Evolutionary conservation across 2,888 invertebrate genomes (phyloP), one percentile per base, ranked within the genome.

Genomic region (Eulithis testata): DNA sequence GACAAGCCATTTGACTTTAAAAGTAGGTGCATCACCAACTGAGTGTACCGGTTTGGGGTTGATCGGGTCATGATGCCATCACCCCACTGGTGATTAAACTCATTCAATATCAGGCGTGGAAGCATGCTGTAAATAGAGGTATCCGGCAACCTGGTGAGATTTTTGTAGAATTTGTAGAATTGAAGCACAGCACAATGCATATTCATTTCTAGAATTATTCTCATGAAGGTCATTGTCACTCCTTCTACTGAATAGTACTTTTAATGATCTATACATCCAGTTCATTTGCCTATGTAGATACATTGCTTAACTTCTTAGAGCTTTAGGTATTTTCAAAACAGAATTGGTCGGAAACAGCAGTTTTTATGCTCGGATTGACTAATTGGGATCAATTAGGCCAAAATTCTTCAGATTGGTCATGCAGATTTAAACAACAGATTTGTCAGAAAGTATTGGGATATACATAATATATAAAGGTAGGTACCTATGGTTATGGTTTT

Each of bases 341-440:
- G 14, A 21, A 14, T 37, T 1, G 21, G 54, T 61, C 54, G 52
- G 47, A 49, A 47, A 12, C 12, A 27, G 8, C 21, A 62, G 51
- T 12, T 14, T 49, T 54, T 60, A 55, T 59, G 53, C 37, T 36
- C 31, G 54, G 12, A 31, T 56, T 53, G 43, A 47, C 50, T 69
- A 66, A 73, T 73, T 73, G 66, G 58, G 57, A 65, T 63, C 68
- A 73, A 71, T 73, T 71, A 63, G 59, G 54, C 51, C 9, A 45
- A 64, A 65, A 66, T 63, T 69, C 60, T 65, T 61, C 27, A 66
- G 12, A 69, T 63, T 67, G 60, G 51, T 63, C 56, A 65, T 68
- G 62, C 64, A 66, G 60, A 62, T 65, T 63, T 60, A 45, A 31
- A 44, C 31, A 51, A 49, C n/a, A 49, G 60, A 68, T 65, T 65